Evolutionary conservation across 2,797 vertebrate genomes (phyloP), one percentile per base, ranked within the genome.

Genomic region (Tragelaphus eurycerus): DNA sequence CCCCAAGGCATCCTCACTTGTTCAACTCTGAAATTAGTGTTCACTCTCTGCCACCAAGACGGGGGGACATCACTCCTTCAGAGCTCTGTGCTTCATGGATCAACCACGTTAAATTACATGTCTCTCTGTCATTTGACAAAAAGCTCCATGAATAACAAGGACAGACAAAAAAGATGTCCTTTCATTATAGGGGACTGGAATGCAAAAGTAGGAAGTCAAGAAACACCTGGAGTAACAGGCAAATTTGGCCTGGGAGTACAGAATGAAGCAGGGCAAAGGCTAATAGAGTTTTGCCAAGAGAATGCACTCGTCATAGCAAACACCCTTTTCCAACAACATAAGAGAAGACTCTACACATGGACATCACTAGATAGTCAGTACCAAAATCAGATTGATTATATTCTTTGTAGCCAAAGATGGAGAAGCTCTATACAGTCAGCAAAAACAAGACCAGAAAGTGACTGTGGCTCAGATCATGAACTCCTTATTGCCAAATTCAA

Each of bases 51-150:
- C 15, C 59, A 67, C 57, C 15, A 67, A 79, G 71, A 38, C 0
- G 0, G 13, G 4, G 10, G 6, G 16, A 8, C 0, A 27, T n/a
- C 43, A 17, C 3, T 29, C 4, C 48, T 16, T 38, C 21, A 31
- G 34, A 5, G 27, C 19, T 9, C 48, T 4, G 8, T 29, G 48
- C 57, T 43, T 34, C 1, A 38, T 0, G 3, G 15, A 31, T 19
- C 31, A 6, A 17, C 13, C 9, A 8, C 1, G 2, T 3, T 13
- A n/a, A 52, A 59, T 4, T 17, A 19, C 31, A 34, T 2, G 0
- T 9, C 52, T 67, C 48, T 82, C 71, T 46, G 60, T 54, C 19
- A 2, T 92, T 43, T 17, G 43, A 82, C 52, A 52, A 59, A 55
- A 31, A 52, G 14, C 19, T 31, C 38, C 54, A 71, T 38, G 38